Base-by-base conservation (phyloP, 23 tunicate species). In the Trididemnum nubilum region DNA sequence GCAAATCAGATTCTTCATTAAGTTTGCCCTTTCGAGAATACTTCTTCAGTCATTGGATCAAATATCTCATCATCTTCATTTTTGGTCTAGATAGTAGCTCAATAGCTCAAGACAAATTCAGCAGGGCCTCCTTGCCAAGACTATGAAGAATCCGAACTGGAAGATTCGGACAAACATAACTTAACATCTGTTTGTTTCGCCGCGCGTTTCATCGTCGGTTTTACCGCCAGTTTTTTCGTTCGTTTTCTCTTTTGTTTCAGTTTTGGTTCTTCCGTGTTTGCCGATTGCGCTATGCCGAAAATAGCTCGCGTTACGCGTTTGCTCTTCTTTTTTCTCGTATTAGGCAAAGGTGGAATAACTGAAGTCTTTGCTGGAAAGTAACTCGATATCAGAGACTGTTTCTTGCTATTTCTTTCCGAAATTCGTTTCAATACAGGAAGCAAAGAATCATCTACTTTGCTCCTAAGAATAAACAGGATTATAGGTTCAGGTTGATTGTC, bases 291-390 rank as follows among this genome's bases (percentile, higher is more conserved):
- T 2, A 77, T 73, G 25, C 32, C 78, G 31, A 26, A 21, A 2
- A 81, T 59, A 9, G 97, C 97, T 35, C 97, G 61, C 35, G 28
- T 67, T 0, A 91, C 97, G 28, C 97, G 60, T 66, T 91, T 85
- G 80, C 97, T 91, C 49, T 76, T 85, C 81, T 81, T 81, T 33
- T 80, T 81, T 24, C 49, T 39, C n/a, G 29, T 69, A 28, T 36
- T 76, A 0, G 77, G 35, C 21, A 65, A 72, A 1, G 28, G 44
- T n/a, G n/a, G n/a, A n/a, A n/a, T n/a, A n/a, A n/a, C n/a, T 0
- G 30, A 22, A 18, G 77, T 23, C 21, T 23, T n/a, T 33, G 40
- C 15, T 9, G 36, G 25, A 2, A 85, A 80, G 73, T 58, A 90
- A 21, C 37, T 71, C 5, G 89, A 72, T 22, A 90, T 73, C 38